Evolutionary conservation across 2,797 vertebrate genomes (phyloP).

Genomic region (Oreochromis mossambicus): DNA sequence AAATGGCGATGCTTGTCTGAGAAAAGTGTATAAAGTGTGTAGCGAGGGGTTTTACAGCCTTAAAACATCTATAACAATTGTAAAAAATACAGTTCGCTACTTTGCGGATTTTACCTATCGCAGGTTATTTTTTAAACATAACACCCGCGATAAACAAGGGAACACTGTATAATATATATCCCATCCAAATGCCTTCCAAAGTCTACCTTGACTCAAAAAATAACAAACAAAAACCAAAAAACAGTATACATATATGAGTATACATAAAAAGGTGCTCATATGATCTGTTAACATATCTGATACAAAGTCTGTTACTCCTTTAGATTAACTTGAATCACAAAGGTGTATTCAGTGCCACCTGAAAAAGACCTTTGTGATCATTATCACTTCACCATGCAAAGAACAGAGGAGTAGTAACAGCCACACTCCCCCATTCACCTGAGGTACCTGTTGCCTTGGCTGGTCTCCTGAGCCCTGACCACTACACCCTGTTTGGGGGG

Average conservation of each 20-base stretch:
- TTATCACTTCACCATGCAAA: background rate
- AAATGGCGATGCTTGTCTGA: background rate
- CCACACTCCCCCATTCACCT: conserved; percentile 13
- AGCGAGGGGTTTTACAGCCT: background rate
- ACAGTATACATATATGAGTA: background rate
- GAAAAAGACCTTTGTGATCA: background rate
- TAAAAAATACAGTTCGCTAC: background rate
- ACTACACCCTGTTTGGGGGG: conserved; percentile 17
- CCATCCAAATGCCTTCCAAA: background rate
- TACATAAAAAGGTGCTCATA: background rate
- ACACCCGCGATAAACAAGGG: background rate
- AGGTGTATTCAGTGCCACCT: background rate
- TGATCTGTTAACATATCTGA: background rate
- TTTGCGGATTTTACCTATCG: background rate
- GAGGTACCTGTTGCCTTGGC: conserved; percentile 55
- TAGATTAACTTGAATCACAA: background rate
- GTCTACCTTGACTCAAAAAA: background rate
- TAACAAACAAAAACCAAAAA: background rate
- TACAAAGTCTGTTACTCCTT: background rate
- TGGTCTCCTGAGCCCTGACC: background rate
- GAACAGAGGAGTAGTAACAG: background rate
- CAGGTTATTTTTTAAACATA: background rate
- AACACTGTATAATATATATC: background rate
- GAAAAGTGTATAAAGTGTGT: background rate
- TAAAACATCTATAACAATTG: background rate